These are phyloP conservation scores for Acanthosepion lycidas DNA, from an alignment of 2,888 invertebrate genomes.

Conservation along the genomic window DNA sequence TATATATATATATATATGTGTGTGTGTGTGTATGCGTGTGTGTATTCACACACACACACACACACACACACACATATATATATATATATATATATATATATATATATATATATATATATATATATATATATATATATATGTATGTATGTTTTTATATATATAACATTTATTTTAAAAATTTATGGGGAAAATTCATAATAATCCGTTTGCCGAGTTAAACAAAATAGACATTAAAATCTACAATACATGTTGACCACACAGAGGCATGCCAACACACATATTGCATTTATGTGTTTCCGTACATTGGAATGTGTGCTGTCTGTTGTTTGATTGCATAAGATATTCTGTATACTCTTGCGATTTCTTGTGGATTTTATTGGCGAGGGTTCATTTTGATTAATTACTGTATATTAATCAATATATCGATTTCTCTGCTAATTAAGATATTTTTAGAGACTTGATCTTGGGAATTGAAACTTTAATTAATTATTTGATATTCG, in stretches of 20 bases:
- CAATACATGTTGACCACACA: too few species aligned
- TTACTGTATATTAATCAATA: conserved; percentile 33
- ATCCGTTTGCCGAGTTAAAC: too few species aligned
- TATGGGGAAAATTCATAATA: too few species aligned
- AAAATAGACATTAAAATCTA: too few species aligned
- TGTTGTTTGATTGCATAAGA: background rate
- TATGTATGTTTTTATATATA: background rate
- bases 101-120: background rate
- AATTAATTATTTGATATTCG: background rate
- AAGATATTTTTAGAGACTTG: background rate
- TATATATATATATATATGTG: too few species aligned
- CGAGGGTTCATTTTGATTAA: background rate
- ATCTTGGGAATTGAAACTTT: conserved; percentile 7
- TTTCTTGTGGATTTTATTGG: background rate
- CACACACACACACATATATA: background rate
- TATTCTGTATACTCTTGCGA: background rate
- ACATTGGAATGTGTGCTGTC: too few species aligned
- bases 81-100: background rate
- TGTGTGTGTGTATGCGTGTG: too few species aligned
- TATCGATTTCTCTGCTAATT: background rate
- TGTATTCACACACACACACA: background rate
- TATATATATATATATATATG: background rate
- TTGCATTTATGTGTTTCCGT: too few species aligned
- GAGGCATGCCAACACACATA: too few species aligned
- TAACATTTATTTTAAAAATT: too few species aligned